These are phyloP conservation scores for Spodoptera littoralis DNA, from an alignment of 2,888 invertebrate genomes.

Conservation along the genomic window DNA sequence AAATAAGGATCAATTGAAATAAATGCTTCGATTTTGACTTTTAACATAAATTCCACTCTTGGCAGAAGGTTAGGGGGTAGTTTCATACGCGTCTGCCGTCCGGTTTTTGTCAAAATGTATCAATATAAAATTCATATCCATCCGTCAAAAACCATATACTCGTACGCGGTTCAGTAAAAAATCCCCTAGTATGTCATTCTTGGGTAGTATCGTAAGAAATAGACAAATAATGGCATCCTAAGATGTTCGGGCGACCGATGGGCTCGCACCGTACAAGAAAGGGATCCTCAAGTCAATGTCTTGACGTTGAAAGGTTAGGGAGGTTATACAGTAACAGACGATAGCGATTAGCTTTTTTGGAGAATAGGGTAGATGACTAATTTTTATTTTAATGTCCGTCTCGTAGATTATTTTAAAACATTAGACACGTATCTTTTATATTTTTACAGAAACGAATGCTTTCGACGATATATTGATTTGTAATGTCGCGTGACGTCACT, in stretches of 20 bases:
- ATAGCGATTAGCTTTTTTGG: conserved; percentile 11
- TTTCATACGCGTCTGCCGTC: no score
- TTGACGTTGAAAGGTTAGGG: conserved; percentile 23
- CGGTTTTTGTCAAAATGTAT: neutral
- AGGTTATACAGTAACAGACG: neutral
- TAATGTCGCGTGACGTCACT: no score
- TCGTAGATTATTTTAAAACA: no score
- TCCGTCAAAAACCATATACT: conserved; percentile 24
- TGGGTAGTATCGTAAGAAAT: conserved; percentile 45
- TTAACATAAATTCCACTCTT: no score
- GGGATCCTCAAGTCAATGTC: conserved; percentile 33
- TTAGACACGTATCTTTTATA: no score
- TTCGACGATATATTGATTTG: no score
- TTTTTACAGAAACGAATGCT: no score
- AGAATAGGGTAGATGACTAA: no score
- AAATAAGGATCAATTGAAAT: no score
- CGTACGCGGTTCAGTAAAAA: conserved; percentile 18
- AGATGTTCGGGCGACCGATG: conserved; percentile 20
- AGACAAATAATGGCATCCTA: conserved; percentile 40
- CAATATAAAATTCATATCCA: conserved; percentile 19
- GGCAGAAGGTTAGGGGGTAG: no score
- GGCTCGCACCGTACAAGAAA: conserved; percentile 33
- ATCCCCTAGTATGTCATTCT: conserved; percentile 11
- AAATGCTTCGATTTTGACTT: no score
- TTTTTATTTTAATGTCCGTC: no score